Evolutionary conservation across 2,797 vertebrate genomes (phyloP), one percentile per base, ranked within the genome.

Genomic region (Nyctibius grandis): DNA sequence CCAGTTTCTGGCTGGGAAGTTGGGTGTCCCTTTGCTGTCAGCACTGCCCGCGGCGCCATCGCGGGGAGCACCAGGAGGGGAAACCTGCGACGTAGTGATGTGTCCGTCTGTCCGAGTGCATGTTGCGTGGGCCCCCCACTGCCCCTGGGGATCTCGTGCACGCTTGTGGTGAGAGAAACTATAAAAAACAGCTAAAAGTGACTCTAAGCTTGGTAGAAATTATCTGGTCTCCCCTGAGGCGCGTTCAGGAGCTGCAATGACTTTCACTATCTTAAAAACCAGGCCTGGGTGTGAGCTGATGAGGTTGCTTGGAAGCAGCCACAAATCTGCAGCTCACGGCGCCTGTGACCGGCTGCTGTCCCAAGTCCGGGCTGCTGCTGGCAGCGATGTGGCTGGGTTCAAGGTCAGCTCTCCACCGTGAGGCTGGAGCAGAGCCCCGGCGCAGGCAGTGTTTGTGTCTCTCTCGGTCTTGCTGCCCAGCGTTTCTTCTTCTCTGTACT

Each of bases 61-160:
- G 1, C 1, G 4, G 47, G 68, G 56, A 82, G 44, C 12, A 6
- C 12, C 34, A 28, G 53, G 33, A 69, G 25, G 72, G 7, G 22
- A 65, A 29, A 31, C 2, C 12, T 21, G 50, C 0, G 3, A 22
- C 10, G 17, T n/a, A 22, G 0, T 2, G 17, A 3, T 40, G 26
- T 13, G 68, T 40, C 78, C 5, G 9, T 50, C 57, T 76, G 65
- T 51, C 79, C 0, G 1, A 40, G 53, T n/a, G 14, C 44, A 20
- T 0, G 1, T 19, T 31, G 40, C 11, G 1, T 12, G 51, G 42
- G 36, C 12, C 31, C 38, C n/a, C 9, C 31, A 75, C 31, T n/a
- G 31, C 28, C 69, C 47, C 42, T 12, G 44, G 53, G 28, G 31
- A 10, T 53, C 8, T 22, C 22, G 0, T 23, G 45, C 20, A 4